Percentiles rank a stretch among this genome's conserved stretches.
Conservation (phyloP, 2,888 invertebrate genomes). For the Cantharis lateralis region DNA sequence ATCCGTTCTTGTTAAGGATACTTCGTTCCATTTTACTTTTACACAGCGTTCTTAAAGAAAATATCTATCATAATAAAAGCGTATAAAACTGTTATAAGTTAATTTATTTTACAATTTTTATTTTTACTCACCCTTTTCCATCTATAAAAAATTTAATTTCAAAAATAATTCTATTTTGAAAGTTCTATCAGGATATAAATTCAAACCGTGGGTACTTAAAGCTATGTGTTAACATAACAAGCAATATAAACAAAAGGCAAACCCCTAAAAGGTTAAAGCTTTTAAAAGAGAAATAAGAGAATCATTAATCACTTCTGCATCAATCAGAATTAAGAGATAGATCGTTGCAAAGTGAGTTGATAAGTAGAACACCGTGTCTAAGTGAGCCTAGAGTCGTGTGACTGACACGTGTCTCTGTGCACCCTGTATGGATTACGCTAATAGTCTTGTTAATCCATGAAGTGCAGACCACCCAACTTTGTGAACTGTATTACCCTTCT, state of each 20-base stretch:
- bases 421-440: slow-evolving; percentile 51
- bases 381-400: slow-evolving; percentile 35
- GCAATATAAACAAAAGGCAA: slow-evolving; percentile 1
- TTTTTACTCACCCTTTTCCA: neutral
- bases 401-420: slow-evolving; percentile 45
- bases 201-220: neutral
- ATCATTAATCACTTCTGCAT: slow-evolving; percentile 26
- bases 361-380: slow-evolving; percentile 38
- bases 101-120: slow-evolving; percentile 4
- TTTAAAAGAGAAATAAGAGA: neutral
- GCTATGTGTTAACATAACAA: neutral
- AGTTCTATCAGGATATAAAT: neutral
- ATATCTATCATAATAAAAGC: slow-evolving; percentile 4
- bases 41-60: neutral
- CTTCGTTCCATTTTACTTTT: slow-evolving; percentile 28
- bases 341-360: slow-evolving; percentile 29
- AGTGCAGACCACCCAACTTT: slow-evolving; percentile 30
- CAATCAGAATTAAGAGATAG: slow-evolving; percentile 25
- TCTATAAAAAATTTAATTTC: neutral
- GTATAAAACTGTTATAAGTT: slow-evolving; percentile 2
- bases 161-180: neutral
- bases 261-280: slow-evolving; percentile 2
- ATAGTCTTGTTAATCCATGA: slow-evolving; percentile 55
- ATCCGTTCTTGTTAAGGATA: slow-evolving; percentile 38
- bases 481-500: slow-evolving; percentile 9